A percentile compares a stretch with the other conserved stretches of the same genome.
These are phyloP conservation scores for Mastomys natalensis DNA, from an alignment of 2,113 vertebrate genomes.

Conservation along the genomic window DNA sequence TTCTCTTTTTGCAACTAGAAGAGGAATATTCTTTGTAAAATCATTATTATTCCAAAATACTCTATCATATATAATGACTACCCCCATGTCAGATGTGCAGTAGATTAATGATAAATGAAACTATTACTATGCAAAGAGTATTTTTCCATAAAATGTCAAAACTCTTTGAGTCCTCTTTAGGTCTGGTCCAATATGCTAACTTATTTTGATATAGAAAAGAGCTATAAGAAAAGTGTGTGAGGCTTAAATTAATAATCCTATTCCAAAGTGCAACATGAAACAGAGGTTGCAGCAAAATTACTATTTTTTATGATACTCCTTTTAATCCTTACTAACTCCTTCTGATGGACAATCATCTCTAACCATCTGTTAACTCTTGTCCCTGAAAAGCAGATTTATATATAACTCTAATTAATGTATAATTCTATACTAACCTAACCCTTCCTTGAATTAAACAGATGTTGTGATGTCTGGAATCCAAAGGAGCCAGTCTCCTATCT, in stretches of 20 bases:
- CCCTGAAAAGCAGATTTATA: slow-evolving; percentile 12
- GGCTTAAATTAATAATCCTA: background rate
- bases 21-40: background rate
- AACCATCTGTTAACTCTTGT: slow-evolving; percentile 50
- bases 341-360: background rate
- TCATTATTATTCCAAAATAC: background rate
- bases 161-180: background rate
- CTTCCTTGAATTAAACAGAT: slow-evolving; percentile 55
- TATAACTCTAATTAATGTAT: slow-evolving; percentile 35
- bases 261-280: background rate
- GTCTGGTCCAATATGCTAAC: background rate
- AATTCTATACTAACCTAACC: background rate
- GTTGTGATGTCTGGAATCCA: background rate
- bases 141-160: background rate
- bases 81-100: background rate
- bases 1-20: background rate
- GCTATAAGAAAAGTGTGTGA: background rate
- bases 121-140: background rate
- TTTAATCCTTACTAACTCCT: background rate
- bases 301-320: background rate
- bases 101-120: background rate
- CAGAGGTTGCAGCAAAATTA: background rate
- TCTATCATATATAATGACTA: background rate
- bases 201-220: background rate
- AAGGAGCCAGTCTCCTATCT: background rate